Evolutionary conservation across 1,140 invertebrate species (phyloP).

Genomic region (Octopus sinensis): DNA sequence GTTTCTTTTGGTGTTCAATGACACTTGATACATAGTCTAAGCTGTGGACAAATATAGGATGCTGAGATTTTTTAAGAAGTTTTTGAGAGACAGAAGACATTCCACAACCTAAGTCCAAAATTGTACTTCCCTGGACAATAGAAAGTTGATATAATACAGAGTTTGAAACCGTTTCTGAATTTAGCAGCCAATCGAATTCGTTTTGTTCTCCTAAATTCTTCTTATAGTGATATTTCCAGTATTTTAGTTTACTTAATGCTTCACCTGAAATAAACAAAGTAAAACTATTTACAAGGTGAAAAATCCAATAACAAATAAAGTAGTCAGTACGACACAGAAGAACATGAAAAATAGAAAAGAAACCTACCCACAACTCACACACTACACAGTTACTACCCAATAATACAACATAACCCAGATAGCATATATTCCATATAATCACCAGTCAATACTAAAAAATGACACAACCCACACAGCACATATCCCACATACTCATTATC

Average conservation of each 20-base stretch:
- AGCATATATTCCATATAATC: no score
- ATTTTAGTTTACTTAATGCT: neutral
- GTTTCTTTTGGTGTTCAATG: constrained; percentile 20
- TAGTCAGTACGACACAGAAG: neutral
- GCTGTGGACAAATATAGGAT: constrained; percentile 22
- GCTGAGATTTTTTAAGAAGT: constrained; percentile 17
- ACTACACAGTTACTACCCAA: no score
- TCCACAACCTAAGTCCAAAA: constrained; percentile 32
- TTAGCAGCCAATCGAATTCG: neutral
- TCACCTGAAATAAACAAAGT: constrained; percentile 7
- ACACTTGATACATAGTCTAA: constrained; percentile 28
- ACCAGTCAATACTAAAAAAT: no score
- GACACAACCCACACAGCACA: no score
- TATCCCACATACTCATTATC: no score
- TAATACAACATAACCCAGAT: no score
- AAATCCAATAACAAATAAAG: neutral
- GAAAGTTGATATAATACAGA: neutral
- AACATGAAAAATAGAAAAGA: neutral
- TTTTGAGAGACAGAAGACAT: constrained; percentile 22
- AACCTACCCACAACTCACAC: no score
- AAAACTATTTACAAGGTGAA: neutral
- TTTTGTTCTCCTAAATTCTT: neutral
- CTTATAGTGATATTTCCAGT: neutral
- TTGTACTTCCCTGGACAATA: neutral
- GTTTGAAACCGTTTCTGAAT: neutral